phyloP scores from a whole-genome alignment of 35 echinoderm and acorn worm species.

The Lytechinus pictus region DNA sequence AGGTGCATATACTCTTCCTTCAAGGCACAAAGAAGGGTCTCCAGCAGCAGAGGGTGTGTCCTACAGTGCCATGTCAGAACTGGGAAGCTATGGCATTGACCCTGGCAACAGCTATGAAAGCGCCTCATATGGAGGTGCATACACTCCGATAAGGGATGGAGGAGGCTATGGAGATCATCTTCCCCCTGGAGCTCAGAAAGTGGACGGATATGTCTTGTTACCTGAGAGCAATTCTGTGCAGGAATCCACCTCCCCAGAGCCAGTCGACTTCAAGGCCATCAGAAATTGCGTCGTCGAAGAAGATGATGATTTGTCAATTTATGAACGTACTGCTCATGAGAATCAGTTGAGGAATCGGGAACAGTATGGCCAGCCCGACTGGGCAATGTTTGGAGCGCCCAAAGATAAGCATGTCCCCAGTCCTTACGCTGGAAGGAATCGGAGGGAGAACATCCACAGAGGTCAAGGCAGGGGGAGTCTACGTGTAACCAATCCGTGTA shows the following conservation, averaged over 20 bases:
- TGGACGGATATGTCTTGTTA: background rate
- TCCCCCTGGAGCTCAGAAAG: background rate
- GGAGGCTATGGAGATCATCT: conserved; percentile 30
- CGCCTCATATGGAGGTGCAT: background rate
- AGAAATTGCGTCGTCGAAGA: background rate
- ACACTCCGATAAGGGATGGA: background rate
- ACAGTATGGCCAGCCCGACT: background rate
- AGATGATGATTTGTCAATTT: background rate
- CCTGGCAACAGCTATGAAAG: background rate
- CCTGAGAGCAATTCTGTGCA: background rate
- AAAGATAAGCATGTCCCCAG: background rate
- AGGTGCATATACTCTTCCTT: background rate
- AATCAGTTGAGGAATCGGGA: background rate
- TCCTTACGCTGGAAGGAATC: background rate
- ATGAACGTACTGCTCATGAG: background rate
- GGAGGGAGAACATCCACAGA: background rate
- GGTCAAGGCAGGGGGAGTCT: conserved; percentile 2
- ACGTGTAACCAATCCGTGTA: background rate
- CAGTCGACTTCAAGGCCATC: background rate
- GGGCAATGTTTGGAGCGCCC: background rate
- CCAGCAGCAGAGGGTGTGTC: conserved; percentile 44
- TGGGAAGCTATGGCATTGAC: conserved; percentile 26
- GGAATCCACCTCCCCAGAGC: background rate
- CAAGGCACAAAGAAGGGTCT: conserved; percentile 23
- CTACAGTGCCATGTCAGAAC: conserved; percentile 52